Conservation (phyloP, 2,113 vertebrate genomes). For the Hypocryptadius cinnamomeus region DNA sequence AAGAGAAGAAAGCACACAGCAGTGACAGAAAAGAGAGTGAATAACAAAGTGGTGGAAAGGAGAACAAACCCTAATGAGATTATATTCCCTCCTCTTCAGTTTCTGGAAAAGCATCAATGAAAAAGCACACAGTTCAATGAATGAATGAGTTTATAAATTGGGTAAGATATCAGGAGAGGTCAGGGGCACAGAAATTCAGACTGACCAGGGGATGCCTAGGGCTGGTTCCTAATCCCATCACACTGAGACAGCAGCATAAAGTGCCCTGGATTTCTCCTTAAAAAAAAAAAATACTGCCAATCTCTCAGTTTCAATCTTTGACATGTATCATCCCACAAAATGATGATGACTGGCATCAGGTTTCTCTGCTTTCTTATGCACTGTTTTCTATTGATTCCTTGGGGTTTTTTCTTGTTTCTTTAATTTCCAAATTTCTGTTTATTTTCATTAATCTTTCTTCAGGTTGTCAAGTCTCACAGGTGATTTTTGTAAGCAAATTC, state of each 20-base stretch:
- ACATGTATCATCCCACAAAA: not conserved
- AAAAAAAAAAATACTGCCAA: not conserved
- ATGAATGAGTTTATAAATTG: not conserved
- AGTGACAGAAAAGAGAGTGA: not conserved
- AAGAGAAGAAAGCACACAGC: not conserved
- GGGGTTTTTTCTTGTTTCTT: not conserved
- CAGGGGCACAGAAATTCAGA: not conserved
- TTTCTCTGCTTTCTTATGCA: not conserved
- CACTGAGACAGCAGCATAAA: not conserved
- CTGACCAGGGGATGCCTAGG: not conserved
- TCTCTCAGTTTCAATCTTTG: not conserved
- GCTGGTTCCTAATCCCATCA: not conserved
- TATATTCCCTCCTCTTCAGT: not conserved
- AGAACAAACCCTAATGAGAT: not conserved
- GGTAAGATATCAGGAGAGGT: not conserved
- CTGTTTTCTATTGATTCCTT: not conserved
- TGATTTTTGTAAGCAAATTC: not conserved
- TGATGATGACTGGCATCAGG: not conserved
- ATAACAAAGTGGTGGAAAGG: not conserved
- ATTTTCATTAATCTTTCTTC: not conserved
- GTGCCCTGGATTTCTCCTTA: not conserved
- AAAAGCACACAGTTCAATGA: not conserved
- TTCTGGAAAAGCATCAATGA: not conserved
- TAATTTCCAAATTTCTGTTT: not conserved
- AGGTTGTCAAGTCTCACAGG: not conserved